Conservation (phyloP, 2,113 vertebrate genomes). For the Erpornis zantholeuca region DNA sequence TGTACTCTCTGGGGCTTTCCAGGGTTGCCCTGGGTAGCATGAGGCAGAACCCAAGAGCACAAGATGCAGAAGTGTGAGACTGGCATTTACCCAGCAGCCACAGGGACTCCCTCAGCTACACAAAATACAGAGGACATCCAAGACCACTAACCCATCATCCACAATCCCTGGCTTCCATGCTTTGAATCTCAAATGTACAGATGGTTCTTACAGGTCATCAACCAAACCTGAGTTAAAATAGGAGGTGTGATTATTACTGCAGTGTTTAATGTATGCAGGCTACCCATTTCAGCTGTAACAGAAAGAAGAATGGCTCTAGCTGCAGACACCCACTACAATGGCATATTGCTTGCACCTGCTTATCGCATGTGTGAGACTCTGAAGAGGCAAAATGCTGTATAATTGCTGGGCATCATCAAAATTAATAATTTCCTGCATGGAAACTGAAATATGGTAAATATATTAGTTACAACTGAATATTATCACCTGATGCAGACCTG, state of each 20-base stretch:
- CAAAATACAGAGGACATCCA: neutral
- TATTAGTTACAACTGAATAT: conserved; percentile 35
- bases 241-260: neutral
- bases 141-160: neutral
- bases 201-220: neutral
- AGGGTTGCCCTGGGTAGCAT: neutral
- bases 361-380: neutral
- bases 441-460: conserved; percentile 36
- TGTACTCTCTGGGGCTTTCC: neutral
- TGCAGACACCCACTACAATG: neutral
- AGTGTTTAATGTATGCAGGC: neutral
- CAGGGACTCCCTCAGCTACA: neutral
- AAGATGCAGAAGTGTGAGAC: neutral
- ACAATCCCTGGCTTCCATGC: neutral
- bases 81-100: neutral
- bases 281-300: neutral
- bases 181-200: neutral
- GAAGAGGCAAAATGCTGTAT: neutral
- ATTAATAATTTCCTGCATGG: conserved; percentile 42
- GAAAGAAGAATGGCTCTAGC: conserved; percentile 36
- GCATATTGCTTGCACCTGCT: conserved; percentile 49
- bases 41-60: neutral
- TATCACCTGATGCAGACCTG: conserved; percentile 24
- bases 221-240: neutral
- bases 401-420: conserved; percentile 28